Conservation (phyloP, 2,888 invertebrate genomes). For the Drosophila leonis region DNA sequence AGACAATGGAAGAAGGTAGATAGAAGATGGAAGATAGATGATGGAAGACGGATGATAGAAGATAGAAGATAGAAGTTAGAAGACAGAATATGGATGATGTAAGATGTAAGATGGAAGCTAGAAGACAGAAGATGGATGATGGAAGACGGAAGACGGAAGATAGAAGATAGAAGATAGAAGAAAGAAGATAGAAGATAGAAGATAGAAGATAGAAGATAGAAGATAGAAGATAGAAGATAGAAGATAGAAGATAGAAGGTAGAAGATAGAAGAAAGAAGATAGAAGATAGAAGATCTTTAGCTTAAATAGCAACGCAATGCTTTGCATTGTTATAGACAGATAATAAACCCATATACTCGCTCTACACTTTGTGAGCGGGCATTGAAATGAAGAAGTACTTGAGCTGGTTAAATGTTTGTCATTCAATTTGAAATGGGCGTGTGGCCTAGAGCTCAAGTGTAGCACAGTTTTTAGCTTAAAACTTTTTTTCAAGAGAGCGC, state of each 20-base stretch:
- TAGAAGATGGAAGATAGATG: too few relatives aligned
- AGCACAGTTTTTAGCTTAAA: conserved; percentile 5
- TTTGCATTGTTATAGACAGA: not conserved
- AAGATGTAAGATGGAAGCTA: too few relatives aligned
- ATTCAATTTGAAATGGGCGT: conserved; percentile 55
- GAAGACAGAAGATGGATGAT: not conserved
- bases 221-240: not conserved
- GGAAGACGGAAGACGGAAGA: not conserved
- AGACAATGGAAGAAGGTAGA: too few relatives aligned
- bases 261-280: not conserved
- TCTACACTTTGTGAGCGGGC: not conserved
- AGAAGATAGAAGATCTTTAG: not conserved
- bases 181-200: too few relatives aligned
- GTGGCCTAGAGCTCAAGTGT: conserved; percentile 14
- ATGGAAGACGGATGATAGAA: not conserved
- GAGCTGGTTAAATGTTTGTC: conserved; percentile 56
- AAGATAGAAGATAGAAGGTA: not conserved
- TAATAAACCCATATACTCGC: not conserved
- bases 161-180: too few relatives aligned
- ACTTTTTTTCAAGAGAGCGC: not conserved
- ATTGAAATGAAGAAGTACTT: conserved; percentile 29
- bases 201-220: too few relatives aligned
- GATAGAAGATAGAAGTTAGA: too few relatives aligned
- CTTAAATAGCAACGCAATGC: too few relatives aligned
- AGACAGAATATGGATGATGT: too few relatives aligned